Evolutionary conservation across 2,797 vertebrate genomes (phyloP), one percentile per base, ranked within the genome.

Genomic region (Pseudomugil gertrudae): DNA sequence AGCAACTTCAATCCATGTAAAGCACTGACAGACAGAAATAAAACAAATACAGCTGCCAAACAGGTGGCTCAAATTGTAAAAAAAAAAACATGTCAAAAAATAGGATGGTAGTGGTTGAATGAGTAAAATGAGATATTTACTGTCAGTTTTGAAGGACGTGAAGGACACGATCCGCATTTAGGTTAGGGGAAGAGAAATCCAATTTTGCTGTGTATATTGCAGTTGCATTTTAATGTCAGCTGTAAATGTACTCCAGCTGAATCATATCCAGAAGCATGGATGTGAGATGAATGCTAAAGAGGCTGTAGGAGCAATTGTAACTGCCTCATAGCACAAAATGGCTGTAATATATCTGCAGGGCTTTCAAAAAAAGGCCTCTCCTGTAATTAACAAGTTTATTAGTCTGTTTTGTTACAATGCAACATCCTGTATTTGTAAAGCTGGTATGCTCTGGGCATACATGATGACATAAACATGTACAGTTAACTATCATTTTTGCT

Each of bases 81-180:
- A 83, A 72, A 83, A 72, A 82, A 17, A n/a, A n/a, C 62, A 38
- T 64, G 57, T 78, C 65, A 72, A 73, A 75, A 38, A 69, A 80
- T 35, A 32, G 26, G 38, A 62, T 48, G 58, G 59, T 59, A 66
- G 57, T 63, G 57, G 57, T 26, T 69, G 72, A 86, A 76, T 67
- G 61, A 72, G 54, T 59, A 26, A 69, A 76, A 75, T 53, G 64
- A 70, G 76, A 77, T 81, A 54, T 86, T 89, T 84, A 79, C 78
- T 74, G 75, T 84, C 80, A 68, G 51, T 62, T 76, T 48, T 77
- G 70, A 80, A 87, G 82, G 85, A 82, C 74, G 48, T 80, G 76
- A 86, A 86, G 86, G 87, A 81, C 86, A 79, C 76, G 79, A 84
- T 87, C 83, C 83, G 81, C 81, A 87, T 87, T 79, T 81, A 68